These are phyloP conservation scores for Macrotus californicus DNA, from an alignment of 2,113 vertebrate species.

Conservation along the genomic window DNA sequence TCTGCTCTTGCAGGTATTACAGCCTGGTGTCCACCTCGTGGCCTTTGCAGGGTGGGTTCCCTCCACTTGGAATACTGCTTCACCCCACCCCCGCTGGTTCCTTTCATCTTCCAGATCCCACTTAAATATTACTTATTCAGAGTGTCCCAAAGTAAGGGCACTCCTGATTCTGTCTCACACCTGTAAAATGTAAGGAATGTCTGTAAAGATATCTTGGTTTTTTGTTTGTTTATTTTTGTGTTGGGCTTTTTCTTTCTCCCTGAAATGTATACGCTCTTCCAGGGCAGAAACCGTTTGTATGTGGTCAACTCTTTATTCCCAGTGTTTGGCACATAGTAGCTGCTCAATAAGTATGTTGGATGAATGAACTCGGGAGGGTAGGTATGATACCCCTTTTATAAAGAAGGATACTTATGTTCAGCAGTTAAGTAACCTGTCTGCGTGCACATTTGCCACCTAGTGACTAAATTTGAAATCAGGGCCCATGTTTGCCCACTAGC, in stretches of 20 bases:
- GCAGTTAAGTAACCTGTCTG: not conserved
- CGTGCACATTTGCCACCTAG: not conserved
- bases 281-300: not conserved
- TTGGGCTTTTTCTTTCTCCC: not conserved
- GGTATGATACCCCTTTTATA: not conserved
- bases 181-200: not conserved
- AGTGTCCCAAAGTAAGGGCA: not conserved
- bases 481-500: not conserved
- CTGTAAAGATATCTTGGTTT: not conserved
- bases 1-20: not conserved
- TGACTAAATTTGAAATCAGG: not conserved
- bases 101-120: not conserved
- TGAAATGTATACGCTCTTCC: not conserved
- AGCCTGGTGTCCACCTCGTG: too few species aligned
- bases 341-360: not conserved
- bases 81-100: not conserved
- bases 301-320: not conserved
- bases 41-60: not conserved
- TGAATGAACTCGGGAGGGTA: not conserved
- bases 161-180: not conserved
- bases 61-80: not conserved
- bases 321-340: not conserved
- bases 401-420: not conserved
- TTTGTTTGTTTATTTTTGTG: not conserved
- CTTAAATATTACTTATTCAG: not conserved